Conservation (phyloP, 2,797 vertebrate genomes). For the Benthosema pterotum region DNA sequence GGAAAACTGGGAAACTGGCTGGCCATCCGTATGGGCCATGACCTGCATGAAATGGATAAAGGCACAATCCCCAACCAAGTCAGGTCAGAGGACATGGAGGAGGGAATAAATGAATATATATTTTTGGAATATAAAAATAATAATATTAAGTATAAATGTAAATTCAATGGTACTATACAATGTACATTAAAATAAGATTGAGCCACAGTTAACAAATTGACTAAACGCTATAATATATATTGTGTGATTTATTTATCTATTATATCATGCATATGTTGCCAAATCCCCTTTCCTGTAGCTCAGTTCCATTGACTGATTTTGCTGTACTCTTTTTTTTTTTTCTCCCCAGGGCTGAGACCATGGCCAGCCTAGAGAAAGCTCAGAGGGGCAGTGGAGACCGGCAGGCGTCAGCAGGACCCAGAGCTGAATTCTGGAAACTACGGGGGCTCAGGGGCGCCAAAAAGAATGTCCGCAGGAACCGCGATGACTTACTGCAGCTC, state of each 20-base stretch:
- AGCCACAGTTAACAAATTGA: no score
- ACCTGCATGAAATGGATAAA: constrained; percentile 90
- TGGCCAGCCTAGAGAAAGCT: constrained; percentile 84
- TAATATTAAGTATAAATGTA: no score
- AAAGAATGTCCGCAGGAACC: constrained; percentile 83
- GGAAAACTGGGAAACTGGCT: constrained; percentile 90
- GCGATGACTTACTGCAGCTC: constrained; percentile 91
- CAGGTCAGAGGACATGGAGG: constrained; percentile 73
- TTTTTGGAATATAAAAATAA: not conserved
- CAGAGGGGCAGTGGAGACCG: constrained; percentile 77
- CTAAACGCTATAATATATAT: no score
- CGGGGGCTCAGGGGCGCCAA: constrained; percentile 93
- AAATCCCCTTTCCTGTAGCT: not conserved
- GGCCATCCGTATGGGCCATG: constrained; percentile 88
- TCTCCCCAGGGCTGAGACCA: constrained; percentile 90
- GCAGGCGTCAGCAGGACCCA: constrained; percentile 77
- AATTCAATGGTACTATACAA: no score
- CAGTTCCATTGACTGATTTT: not conserved
- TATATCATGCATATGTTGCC: no score
- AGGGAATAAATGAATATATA: not conserved
- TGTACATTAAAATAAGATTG: no score
- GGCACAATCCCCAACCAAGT: constrained; percentile 91
- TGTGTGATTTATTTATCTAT: no score
- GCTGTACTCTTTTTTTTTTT: constrained; percentile 7
- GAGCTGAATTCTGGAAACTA: constrained; percentile 97